Conservation (phyloP, 2,797 vertebrate species). For the Chromobotia macracanthus region DNA sequence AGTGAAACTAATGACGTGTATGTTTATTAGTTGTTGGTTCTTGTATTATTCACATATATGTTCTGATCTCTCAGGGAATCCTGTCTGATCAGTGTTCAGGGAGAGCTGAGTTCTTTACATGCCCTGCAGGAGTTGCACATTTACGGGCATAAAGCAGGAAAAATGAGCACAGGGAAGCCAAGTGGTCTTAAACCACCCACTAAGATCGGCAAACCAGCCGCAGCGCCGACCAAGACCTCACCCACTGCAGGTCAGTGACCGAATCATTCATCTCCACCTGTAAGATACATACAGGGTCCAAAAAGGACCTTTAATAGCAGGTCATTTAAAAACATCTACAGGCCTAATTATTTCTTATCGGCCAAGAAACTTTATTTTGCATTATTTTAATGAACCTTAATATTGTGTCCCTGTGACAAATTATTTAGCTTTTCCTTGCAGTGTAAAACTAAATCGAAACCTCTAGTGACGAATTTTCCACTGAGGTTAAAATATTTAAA, state of each 20-base stretch:
- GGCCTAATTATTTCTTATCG: too few species aligned
- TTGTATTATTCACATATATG: neutral
- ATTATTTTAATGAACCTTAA: too few species aligned
- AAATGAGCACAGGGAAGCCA: conserved; percentile 86
- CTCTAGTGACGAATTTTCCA: too few species aligned
- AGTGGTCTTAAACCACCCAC: conserved; percentile 93
- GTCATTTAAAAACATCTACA: too few species aligned
- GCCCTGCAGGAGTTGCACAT: conserved; percentile 24
- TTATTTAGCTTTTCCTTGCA: neutral
- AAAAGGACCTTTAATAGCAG: too few species aligned
- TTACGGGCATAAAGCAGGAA: conserved; percentile 50
- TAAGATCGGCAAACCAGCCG: conserved; percentile 86
- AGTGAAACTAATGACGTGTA: too few species aligned
- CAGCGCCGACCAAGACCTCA: conserved; percentile 76
- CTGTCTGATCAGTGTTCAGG: conserved; percentile 15
- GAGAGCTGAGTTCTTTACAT: neutral
- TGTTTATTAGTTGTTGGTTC: too few species aligned
- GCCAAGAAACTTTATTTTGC: too few species aligned
- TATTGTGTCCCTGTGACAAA: too few species aligned
- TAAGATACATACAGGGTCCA: neutral
- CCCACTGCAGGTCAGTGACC: conserved; percentile 70
- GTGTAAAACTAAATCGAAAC: too few species aligned
- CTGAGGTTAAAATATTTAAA: too few species aligned
- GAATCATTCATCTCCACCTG: neutral
- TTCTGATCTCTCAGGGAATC: conserved; percentile 6